phyloP scores from a whole-genome alignment of 2,888 invertebrate species.

The Thymelicus acteon region DNA sequence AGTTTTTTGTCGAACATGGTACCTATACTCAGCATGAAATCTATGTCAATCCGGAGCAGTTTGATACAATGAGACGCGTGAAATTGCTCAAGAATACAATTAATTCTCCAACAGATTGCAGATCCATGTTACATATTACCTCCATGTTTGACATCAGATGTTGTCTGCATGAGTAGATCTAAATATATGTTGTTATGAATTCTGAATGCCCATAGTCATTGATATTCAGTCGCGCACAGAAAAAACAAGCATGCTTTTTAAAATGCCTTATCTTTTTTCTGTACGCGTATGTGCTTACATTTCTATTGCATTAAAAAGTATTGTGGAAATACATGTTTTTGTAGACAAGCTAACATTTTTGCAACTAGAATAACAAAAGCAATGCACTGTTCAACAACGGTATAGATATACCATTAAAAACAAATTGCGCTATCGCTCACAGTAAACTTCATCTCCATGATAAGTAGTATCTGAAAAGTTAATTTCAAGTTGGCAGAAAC shows the following conservation, averaged over 20 bases:
- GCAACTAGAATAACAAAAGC: not conserved
- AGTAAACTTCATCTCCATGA: not conserved
- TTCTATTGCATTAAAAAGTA: not conserved
- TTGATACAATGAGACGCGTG: not conserved
- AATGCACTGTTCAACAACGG: too few relatives aligned
- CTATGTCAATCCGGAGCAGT: not conserved
- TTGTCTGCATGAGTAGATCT: slow-evolving; percentile 30
- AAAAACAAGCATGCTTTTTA: not conserved
- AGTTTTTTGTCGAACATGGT: not conserved
- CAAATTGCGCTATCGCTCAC: not conserved
- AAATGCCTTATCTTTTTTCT: not conserved
- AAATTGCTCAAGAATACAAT: slow-evolving; percentile 1
- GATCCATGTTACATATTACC: not conserved
- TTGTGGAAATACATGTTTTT: not conserved
- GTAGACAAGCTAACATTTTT: not conserved
- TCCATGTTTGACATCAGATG: slow-evolving; percentile 20
- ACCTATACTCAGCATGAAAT: slow-evolving; percentile 10
- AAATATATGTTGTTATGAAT: slow-evolving; percentile 16
- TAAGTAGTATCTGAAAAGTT: too few relatives aligned
- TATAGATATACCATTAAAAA: too few relatives aligned
- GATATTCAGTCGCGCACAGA: not conserved
- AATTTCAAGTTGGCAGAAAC: not conserved
- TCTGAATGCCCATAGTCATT: slow-evolving; percentile 10
- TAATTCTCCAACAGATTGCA: not conserved
- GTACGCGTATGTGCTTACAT: not conserved